Base-by-base conservation (phyloP, 92 coral and sea anemone species). In the Isaurus tuberculatus region DNA sequence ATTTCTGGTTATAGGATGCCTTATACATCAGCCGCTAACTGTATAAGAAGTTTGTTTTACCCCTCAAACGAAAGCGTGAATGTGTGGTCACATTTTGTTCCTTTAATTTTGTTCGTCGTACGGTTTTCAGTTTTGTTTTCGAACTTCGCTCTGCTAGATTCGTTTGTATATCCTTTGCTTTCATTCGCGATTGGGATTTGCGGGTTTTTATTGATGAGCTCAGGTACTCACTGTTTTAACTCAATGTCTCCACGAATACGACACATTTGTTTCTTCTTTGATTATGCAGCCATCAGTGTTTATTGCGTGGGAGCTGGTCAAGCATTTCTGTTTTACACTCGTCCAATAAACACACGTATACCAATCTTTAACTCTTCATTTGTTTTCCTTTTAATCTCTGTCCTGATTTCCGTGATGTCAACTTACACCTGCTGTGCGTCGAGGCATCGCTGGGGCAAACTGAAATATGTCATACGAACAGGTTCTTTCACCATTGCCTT, bases 261-360 rank as follows among this genome's bases (percentile, higher is more conserved):
- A 17, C 99, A 97, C 68, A 86, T 90, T 36, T 97, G 99, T 42
- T 97, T 97, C 89, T 97, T 92, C 84, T 94, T 96, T 82, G 99
- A 97, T 70, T 97, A 97, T 67, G 91, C 97, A 2, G 99, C 99
- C 43, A 97, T 97, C 17, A 90, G 98, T 46, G 94, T 94, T 0
- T 94, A 97, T 86, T 91, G 99, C 72, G 95, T 94, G 0, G 99
- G 99, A 19, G 99, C 99, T 4, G 98, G 98, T 0, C 93, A 95
- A 85, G 94, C 98, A 5, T 97, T 97, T 72, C 92, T 88, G 65
- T 97, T 93, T 79, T 97, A 97, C 84, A 91, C 92, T 14, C 94
- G 99, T 15, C 97, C 98, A 29, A 77, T 89, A 36, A 58, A 64
- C 29, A 86, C 90, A 36, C 84, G 65, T 13, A 55, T 90, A 7